Evolutionary conservation across 2,888 invertebrate genomes (phyloP).

Genomic region (Odontothrips loti): DNA sequence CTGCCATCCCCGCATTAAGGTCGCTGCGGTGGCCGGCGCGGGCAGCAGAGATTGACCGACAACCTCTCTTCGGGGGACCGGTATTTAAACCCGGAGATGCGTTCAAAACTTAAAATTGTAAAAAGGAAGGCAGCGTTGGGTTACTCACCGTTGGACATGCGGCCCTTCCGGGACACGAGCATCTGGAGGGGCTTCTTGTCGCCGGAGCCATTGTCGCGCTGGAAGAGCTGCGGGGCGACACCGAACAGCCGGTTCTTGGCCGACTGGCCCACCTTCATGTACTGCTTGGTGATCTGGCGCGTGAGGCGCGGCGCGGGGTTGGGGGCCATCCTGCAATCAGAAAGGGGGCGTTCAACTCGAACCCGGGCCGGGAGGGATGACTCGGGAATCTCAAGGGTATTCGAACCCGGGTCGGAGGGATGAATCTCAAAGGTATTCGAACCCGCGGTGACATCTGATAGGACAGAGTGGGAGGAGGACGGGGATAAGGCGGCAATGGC

Average conservation of each 20-base stretch:
- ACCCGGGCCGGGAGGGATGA: no score
- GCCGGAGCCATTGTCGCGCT: conserved; percentile 42
- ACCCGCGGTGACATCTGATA: no score
- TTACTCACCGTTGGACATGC: conserved; percentile 9
- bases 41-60: no score
- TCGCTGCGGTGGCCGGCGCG: background rate
- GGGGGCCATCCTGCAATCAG: background rate
- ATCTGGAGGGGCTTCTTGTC: conserved; percentile 64
- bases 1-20: background rate
- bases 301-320: conserved; percentile 32
- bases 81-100: no score
- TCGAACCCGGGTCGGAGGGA: no score
- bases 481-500: no score
- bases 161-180: conserved; percentile 72
- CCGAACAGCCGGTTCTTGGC: conserved; percentile 70
- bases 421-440: no score
- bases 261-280: conserved; percentile 68
- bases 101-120: no score
- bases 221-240: conserved; percentile 48
- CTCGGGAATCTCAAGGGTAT: no score
- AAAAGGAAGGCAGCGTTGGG: background rate
- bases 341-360: background rate
- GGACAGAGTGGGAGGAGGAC: no score
- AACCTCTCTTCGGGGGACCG: no score
- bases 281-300: conserved; percentile 57